Conservation (phyloP, 2,888 invertebrate species). For the Phengaris alcon region DNA sequence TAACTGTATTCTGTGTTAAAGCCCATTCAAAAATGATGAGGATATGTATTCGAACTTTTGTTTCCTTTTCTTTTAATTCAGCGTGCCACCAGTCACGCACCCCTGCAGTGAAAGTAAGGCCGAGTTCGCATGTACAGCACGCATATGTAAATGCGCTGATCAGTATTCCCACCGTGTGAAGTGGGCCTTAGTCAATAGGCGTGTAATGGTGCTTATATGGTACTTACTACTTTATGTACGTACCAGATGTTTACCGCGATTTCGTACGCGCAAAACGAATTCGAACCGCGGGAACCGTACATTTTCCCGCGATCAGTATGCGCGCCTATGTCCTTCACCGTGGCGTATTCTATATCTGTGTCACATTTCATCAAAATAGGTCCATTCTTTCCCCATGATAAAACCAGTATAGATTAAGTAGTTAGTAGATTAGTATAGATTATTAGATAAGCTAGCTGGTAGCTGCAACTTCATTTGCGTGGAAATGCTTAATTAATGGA, state of each 20-base stretch:
- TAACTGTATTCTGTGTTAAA: no score
- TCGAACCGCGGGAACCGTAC: background rate
- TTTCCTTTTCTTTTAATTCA: background rate
- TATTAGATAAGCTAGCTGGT: no score
- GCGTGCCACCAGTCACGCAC: background rate
- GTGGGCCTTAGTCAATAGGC: conserved; percentile 18
- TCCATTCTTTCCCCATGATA: no score
- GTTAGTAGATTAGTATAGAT: no score
- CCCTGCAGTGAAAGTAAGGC: conserved; percentile 18
- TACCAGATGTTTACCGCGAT: background rate
- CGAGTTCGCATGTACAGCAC: background rate
- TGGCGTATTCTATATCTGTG: no score
- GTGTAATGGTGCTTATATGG: background rate
- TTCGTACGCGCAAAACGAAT: background rate
- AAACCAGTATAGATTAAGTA: no score
- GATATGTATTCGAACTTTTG: no score
- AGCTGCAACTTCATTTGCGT: no score
- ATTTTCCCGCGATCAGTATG: background rate
- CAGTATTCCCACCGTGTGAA: conserved; percentile 17
- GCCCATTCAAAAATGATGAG: no score
- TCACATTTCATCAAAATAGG: no score
- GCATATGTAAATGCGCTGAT: background rate
- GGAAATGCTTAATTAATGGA: no score
- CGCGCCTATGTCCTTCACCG: no score
- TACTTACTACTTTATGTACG: background rate